Evolutionary conservation across 2,113 vertebrate species (phyloP).

Genomic region (Todiramphus saurophagus): DNA sequence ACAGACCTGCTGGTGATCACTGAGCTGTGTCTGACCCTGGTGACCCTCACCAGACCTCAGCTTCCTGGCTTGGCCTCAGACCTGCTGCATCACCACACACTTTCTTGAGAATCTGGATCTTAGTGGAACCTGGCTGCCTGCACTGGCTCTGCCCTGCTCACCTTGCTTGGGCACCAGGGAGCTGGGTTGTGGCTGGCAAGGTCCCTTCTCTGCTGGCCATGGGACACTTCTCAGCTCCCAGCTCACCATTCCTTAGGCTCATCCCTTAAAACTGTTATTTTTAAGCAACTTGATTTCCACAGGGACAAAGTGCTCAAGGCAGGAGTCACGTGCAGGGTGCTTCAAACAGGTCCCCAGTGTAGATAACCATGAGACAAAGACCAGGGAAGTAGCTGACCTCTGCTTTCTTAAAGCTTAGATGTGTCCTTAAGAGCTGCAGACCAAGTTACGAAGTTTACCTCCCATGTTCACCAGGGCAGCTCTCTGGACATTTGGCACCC

Average conservation of each 20-base stretch:
- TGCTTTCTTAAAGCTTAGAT: not conserved
- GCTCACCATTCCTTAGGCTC: not conserved
- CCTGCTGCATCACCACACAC: not conserved
- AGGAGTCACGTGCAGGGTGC: not conserved
- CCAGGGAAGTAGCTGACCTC: not conserved
- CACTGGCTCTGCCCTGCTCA: not conserved
- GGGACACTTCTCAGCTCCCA: not conserved
- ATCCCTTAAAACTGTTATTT: not conserved
- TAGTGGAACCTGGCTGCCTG: not conserved
- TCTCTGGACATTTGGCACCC: slow-evolving; percentile 87
- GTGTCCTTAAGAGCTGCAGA: not conserved
- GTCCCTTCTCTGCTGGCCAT: not conserved
- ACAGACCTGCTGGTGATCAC: not conserved
- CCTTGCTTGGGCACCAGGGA: not conserved
- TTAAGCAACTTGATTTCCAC: not conserved
- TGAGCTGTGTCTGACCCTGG: not conserved
- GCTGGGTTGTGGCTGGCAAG: not conserved
- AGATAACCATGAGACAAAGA: not conserved
- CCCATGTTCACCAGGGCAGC: slow-evolving; percentile 88
- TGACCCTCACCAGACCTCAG: not conserved
- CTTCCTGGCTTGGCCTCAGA: not conserved
- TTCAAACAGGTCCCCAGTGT: not conserved
- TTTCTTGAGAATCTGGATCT: not conserved
- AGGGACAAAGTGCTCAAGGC: not conserved
- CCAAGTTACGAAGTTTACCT: slow-evolving; percentile 67